Evolutionary conservation across 2,888 invertebrate genomes (phyloP), one percentile per base, ranked within the genome.

Genomic region (Amaurobius ferox): DNA sequence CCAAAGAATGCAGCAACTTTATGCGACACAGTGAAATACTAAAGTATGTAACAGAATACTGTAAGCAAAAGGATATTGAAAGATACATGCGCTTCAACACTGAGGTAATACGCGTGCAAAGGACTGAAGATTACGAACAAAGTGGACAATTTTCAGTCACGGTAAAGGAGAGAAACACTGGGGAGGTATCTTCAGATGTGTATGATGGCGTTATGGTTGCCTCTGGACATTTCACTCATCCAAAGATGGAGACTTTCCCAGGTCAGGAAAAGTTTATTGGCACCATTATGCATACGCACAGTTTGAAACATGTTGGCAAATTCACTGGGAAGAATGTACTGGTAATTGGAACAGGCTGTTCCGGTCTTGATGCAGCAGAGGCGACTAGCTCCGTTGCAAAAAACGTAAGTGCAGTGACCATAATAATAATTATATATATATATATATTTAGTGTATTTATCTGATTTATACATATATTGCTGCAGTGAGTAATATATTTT

Each of bases 341-440:
- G 23, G 90, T 93, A 0, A 89, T 93, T 32, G 93, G 93, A 2
- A 91, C 92, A 67, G 92, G 92, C 1, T 92, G 92, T 88, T 92
- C 92, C 0, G 92, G 72, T 13, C 64, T 83, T 1, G 89, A 89
- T 79, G 70, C 86, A 2, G 86, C 87, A 16, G 88, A 81, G 11
- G 88, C 85, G 30, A 70, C 79, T 1, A 78, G 77, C 19, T 30
- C 32, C 6, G 80, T 87, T 13, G 79, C 88, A 2, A 86, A 85
- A 62, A 72, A 88, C 28, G 88, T 87, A 73, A 64, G 71, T 67
- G 40, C n/a, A n/a, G n/a, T n/a, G n/a, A n/a, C n/a, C n/a, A n/a
- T n/a, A n/a, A 9, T n/a, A n/a, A n/a, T n/a, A n/a, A n/a, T n/a
- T n/a, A n/a, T n/a, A n/a, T n/a, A n/a, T n/a, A n/a, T n/a, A n/a